Evolutionary conservation across 2,113 vertebrate species (phyloP).

Genomic region (Hyperopisus bebe): DNA sequence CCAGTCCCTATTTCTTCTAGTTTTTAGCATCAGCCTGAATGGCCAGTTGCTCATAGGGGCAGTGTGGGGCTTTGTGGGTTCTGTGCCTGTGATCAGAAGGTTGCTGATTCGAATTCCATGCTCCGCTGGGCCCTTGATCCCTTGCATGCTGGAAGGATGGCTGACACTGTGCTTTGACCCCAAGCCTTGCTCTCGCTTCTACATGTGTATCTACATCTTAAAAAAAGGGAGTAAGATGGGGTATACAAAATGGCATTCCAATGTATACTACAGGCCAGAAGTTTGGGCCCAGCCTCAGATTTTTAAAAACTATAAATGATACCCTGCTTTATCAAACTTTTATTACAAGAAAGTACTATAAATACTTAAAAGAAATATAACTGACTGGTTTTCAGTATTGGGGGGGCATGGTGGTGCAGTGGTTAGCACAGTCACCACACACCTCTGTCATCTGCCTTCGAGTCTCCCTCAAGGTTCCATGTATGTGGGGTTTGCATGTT

Average conservation of each 20-base stretch:
- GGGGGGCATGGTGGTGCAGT: no score
- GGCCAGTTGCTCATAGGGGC: not conserved
- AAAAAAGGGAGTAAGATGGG: not conserved
- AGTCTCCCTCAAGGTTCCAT: no score
- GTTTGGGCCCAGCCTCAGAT: no score
- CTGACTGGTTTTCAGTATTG: no score
- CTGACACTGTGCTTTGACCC: not conserved
- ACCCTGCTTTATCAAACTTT: no score
- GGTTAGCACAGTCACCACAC: no score
- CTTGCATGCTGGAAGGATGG: not conserved
- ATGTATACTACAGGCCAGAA: no score
- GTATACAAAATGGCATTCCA: not conserved
- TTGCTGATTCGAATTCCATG: not conserved
- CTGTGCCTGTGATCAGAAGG: not conserved
- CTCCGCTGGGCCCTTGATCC: not conserved
- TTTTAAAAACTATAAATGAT: no score
- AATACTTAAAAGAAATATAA: no score
- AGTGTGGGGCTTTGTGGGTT: not conserved
- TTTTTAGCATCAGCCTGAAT: not conserved
- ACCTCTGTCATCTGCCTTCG: no score
- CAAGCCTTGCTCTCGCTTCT: not conserved
- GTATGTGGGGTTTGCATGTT: no score
- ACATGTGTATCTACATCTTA: not conserved
- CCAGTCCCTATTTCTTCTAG: not conserved
- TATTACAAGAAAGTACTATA: no score